These are phyloP conservation scores for Upupa epops DNA, from an alignment of 2,113 vertebrate genomes.

Conservation along the genomic window DNA sequence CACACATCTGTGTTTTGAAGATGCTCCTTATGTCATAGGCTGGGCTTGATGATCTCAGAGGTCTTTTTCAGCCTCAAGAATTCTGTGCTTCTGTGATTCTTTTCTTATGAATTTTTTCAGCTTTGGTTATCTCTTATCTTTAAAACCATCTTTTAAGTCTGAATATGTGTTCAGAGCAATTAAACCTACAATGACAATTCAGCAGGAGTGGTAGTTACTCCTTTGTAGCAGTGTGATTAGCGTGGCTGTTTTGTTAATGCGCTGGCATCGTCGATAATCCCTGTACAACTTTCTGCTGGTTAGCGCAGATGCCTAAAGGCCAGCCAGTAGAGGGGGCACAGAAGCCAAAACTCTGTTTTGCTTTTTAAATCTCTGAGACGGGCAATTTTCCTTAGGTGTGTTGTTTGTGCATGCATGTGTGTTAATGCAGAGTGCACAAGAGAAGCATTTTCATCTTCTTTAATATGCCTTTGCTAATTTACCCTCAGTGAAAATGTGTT, in stretches of 20 bases:
- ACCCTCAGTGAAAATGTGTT: background rate
- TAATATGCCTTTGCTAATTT: conserved; percentile 30
- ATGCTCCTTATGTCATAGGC: too few relatives aligned
- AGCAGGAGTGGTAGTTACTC: background rate
- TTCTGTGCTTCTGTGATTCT: too few relatives aligned
- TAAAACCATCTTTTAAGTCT: background rate
- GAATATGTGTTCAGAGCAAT: background rate
- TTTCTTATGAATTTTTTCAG: background rate
- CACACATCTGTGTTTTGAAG: background rate
- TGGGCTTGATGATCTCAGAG: too few relatives aligned
- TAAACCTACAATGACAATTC: background rate
- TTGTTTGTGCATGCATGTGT: background rate
- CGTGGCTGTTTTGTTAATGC: background rate
- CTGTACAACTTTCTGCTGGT: background rate
- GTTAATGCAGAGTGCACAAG: background rate
- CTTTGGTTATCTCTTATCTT: background rate
- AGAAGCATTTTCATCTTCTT: background rate
- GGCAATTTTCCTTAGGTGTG: background rate
- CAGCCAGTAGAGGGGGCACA: conserved; percentile 54
- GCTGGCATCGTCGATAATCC: background rate
- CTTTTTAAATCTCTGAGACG: background rate
- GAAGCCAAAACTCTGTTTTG: background rate
- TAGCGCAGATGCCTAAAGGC: background rate
- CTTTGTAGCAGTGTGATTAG: background rate
- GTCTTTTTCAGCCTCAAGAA: too few relatives aligned